Evolutionary conservation across 2,797 vertebrate species (phyloP).

Genomic region (Peromyscus nudipes): DNA sequence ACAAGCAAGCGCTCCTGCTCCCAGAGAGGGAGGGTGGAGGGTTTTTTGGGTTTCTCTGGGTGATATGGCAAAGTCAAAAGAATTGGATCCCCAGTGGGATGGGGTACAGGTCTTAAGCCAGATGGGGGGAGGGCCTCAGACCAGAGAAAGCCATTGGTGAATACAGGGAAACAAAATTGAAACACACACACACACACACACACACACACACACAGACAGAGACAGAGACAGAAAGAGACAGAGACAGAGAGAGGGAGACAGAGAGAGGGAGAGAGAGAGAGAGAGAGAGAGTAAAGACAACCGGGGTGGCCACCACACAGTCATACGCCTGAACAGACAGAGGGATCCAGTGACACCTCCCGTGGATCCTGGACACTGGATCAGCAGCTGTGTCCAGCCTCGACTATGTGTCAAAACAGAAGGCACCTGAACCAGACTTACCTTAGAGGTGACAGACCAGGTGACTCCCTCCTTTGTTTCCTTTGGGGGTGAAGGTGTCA

Average conservation of each 20-base stretch:
- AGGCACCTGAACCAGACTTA: background rate
- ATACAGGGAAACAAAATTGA: background rate
- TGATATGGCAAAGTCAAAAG: background rate
- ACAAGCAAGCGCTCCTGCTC: background rate
- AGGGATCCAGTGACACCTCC: background rate
- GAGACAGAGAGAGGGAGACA: too few species aligned
- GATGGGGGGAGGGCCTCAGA: background rate
- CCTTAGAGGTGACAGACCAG: background rate
- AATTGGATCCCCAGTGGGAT: background rate
- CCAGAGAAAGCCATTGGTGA: background rate
- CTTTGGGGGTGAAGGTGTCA: background rate
- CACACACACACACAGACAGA: background rate
- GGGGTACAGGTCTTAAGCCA: background rate
- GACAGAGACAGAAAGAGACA: too few species aligned
- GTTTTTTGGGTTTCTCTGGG: background rate
- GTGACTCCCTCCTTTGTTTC: background rate
- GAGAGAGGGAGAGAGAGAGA: too few species aligned
- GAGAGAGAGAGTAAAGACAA: too few species aligned
- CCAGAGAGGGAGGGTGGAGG: too few species aligned
- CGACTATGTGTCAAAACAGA: background rate
- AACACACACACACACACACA: background rate
- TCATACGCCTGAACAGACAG: background rate
- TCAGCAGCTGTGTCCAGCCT: background rate
- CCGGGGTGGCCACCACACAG: background rate
- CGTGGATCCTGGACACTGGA: background rate